Evolutionary conservation across 1,140 invertebrate genomes (phyloP).

Genomic region (Drosophila prosaltans): DNA sequence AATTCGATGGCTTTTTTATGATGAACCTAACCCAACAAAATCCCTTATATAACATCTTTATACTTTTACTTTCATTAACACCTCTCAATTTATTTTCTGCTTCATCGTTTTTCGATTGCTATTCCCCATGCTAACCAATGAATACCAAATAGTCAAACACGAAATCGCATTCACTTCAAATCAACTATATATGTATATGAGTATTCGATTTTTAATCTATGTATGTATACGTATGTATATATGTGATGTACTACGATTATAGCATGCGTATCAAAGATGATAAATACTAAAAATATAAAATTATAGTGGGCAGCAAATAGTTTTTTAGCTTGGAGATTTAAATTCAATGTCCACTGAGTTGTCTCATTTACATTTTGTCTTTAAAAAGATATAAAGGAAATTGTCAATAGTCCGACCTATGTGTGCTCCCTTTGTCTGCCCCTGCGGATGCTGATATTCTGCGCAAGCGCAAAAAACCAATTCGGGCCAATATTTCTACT

Average conservation of each 20-base stretch:
- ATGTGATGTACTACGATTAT: background rate
- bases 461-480: background rate
- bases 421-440: background rate
- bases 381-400: background rate
- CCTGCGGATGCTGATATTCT: background rate
- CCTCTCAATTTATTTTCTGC: conserved; percentile 2
- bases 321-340: background rate
- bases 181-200: background rate
- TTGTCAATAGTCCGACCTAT: background rate
- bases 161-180: conserved; percentile 5
- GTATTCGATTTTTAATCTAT: too few species aligned
- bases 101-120: conserved; percentile 3
- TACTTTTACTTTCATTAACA: conserved; percentile 7
- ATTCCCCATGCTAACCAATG: conserved; percentile 1
- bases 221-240: too few species aligned
- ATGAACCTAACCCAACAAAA: background rate
- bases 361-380: background rate
- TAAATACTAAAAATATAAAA: background rate
- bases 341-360: background rate
- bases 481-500: background rate
- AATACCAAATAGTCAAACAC: conserved; percentile 2
- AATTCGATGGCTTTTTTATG: background rate
- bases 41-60: conserved; percentile 1
- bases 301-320: background rate
- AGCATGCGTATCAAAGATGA: conserved; percentile 5